phyloP scores from a whole-genome alignment of 1,140 invertebrate species.

The Eumaeus atala region DNA sequence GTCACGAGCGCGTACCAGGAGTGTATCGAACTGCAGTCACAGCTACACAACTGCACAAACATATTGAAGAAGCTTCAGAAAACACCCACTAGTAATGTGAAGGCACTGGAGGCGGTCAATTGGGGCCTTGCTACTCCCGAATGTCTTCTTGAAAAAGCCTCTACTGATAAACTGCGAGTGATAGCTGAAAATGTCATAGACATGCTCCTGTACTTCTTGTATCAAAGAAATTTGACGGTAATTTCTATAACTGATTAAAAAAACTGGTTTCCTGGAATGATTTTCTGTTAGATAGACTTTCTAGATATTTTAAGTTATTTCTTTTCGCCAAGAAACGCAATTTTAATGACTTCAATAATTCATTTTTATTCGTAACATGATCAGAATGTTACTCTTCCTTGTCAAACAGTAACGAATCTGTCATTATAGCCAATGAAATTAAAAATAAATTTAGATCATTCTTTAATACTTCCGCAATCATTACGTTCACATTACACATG shows the following conservation, averaged over 20 bases:
- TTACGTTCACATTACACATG: constrained; percentile 10
- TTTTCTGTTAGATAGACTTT: no score
- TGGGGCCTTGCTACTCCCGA: constrained; percentile 51
- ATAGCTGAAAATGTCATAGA: constrained; percentile 88
- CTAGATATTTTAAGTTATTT: no score
- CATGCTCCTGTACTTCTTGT: constrained; percentile 82
- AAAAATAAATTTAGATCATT: no score
- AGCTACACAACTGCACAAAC: constrained; percentile 62
- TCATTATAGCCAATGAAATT: no score
- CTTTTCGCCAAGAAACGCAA: no score
- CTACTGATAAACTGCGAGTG: constrained; percentile 85
- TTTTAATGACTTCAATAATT: no score
- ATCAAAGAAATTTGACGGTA: constrained; percentile 73
- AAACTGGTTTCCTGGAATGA: no score
- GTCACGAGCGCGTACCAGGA: constrained; percentile 87
- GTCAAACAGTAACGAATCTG: no score
- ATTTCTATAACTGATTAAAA: constrained; percentile 23
- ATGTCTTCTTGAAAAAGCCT: constrained; percentile 75
- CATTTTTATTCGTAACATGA: no score
- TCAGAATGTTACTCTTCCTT: no score
- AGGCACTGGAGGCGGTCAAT: constrained; percentile 42
- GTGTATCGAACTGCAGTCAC: constrained; percentile 68
- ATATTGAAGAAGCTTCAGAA: constrained; percentile 56
- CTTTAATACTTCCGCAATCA: no score
- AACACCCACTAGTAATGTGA: constrained; percentile 34